Conservation (phyloP, 1,140 invertebrate genomes). For the Sesamia nonagrioides region DNA sequence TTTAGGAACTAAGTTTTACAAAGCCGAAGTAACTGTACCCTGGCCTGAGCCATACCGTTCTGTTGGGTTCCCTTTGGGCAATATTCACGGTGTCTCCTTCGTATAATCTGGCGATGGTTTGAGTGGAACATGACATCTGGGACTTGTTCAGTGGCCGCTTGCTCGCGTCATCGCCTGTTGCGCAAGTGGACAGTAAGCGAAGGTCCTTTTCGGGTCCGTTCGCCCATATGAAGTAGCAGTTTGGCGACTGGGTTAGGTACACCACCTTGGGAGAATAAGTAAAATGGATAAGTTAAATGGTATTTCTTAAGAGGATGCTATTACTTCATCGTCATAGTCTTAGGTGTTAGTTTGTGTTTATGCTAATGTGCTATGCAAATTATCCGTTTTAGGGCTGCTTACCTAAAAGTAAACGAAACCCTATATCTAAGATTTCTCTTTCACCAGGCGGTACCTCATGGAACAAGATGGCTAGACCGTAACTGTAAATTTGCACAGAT, state of each 20-base stretch:
- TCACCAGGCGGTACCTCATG: no score
- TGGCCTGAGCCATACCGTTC: constrained; percentile 73
- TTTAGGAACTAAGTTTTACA: constrained; percentile 80
- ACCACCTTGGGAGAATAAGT: constrained; percentile 69
- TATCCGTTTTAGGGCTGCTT: no score
- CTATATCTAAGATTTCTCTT: no score
- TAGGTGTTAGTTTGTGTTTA: no score
- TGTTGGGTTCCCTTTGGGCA: constrained; percentile 76
- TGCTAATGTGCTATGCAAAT: no score
- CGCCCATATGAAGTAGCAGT: constrained; percentile 79
- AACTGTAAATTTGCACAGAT: no score
- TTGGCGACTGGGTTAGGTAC: constrained; percentile 75
- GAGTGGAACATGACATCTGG: constrained; percentile 78
- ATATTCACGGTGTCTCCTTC: constrained; percentile 74
- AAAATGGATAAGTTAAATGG: neutral
- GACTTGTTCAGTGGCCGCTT: constrained; percentile 64
- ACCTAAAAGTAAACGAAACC: no score
- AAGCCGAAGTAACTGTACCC: constrained; percentile 81
- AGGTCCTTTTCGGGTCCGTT: constrained; percentile 57
- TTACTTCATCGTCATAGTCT: no score
- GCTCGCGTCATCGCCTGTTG: constrained; percentile 73
- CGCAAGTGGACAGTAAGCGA: constrained; percentile 69
- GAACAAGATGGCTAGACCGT: no score
- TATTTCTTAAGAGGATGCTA: neutral
- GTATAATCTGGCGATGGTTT: constrained; percentile 70